Conservation (phyloP, 2,113 vertebrate genomes). For the Psammodynastes pulverulentus region DNA sequence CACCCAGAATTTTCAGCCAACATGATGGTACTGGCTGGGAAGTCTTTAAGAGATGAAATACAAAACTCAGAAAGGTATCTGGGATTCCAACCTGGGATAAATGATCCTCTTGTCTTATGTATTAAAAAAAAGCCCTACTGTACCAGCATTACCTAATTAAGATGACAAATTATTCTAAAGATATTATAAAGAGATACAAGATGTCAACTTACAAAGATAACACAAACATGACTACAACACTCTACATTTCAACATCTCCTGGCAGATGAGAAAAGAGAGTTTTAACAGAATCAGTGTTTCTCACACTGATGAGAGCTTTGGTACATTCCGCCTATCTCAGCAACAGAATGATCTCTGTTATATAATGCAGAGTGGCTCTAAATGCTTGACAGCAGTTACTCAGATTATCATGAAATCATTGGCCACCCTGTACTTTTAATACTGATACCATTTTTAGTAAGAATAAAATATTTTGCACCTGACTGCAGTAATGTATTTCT, state of each 20-base stretch:
- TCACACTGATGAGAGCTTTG: background rate
- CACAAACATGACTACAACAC: background rate
- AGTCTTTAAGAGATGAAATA: background rate
- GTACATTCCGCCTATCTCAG: constrained; percentile 30
- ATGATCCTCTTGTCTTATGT: background rate
- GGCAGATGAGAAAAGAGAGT: constrained; percentile 1
- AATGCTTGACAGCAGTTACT: constrained; percentile 6
- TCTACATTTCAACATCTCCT: background rate
- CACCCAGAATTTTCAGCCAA: background rate
- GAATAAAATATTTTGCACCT: background rate
- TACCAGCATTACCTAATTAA: background rate
- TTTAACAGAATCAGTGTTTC: background rate
- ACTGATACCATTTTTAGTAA: background rate
- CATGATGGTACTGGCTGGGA: background rate
- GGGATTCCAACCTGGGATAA: background rate
- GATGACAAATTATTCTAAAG: background rate
- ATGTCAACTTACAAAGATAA: background rate
- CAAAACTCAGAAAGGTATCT: background rate
- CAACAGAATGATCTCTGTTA: constrained; percentile 39
- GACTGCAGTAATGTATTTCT: constrained; percentile 11
- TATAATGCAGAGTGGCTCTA: constrained; percentile 12
- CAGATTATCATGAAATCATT: constrained; percentile 16
- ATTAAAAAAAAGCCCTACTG: background rate
- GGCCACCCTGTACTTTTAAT: constrained; percentile 13
- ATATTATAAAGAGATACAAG: background rate